Conservation (phyloP, 2,113 vertebrate genomes). For the Pseudorasbora parva region DNA sequence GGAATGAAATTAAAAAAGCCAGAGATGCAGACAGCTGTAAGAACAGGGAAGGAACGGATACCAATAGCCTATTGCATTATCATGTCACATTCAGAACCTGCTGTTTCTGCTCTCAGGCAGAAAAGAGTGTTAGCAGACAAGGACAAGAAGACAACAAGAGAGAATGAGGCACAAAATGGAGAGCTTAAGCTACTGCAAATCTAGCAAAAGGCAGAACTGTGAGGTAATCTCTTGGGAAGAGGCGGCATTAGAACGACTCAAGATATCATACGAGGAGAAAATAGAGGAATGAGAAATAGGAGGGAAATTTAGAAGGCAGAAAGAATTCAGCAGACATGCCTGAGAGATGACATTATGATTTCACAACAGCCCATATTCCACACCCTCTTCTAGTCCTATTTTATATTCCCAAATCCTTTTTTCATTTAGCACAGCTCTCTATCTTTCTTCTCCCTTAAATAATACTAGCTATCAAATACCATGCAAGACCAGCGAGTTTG, state of each 20-base stretch:
- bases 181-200: conserved; percentile 19
- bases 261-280: not conserved
- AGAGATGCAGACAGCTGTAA: conserved; percentile 33
- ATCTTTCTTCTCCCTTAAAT: not conserved
- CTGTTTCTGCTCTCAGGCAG: conserved; percentile 6
- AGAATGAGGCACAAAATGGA: not conserved
- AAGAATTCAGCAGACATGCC: conserved; percentile 46
- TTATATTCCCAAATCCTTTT: conserved; percentile 7
- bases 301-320: conserved; percentile 26
- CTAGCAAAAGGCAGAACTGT: not conserved
- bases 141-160: not conserved
- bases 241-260: not conserved
- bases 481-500: not conserved
- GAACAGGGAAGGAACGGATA: conserved; percentile 43
- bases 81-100: conserved; percentile 35
- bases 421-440: not conserved
- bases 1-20: conserved; percentile 17
- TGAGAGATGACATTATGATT: conserved; percentile 53
- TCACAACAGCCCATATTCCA: conserved; percentile 35
- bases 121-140: not conserved
- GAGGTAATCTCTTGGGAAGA: conserved; percentile 3
- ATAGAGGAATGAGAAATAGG: not conserved
- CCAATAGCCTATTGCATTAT: conserved; percentile 35
- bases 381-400: conserved; percentile 11
- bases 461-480: not conserved